A percentile compares a stretch with the other conserved stretches of the same genome.
Conservation (phyloP, 2,888 invertebrate species). For the Eupsilia transversa region DNA sequence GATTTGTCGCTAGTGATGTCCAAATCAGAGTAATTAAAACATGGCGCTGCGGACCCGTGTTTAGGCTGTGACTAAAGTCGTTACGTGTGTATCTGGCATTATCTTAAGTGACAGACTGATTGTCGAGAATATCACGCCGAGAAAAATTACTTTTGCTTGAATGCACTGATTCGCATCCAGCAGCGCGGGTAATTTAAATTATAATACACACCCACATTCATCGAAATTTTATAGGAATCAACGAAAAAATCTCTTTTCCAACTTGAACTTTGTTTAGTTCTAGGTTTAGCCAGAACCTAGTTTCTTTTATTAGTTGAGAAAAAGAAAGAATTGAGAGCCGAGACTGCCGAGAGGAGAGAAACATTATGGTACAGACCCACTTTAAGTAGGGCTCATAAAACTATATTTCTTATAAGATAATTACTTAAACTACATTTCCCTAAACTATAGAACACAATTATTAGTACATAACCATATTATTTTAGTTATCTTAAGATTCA, state of each 20-base stretch:
- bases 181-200: constrained; percentile 22
- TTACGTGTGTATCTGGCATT: background rate
- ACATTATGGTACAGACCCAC: background rate
- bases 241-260: background rate
- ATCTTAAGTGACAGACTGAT: background rate
- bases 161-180: background rate
- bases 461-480: background rate
- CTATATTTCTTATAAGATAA: background rate
- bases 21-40: background rate
- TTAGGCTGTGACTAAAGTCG: constrained; percentile 4
- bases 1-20: background rate
- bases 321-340: background rate
- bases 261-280: background rate
- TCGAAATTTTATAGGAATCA: background rate
- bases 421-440: too few species aligned
- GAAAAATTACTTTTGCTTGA: background rate
- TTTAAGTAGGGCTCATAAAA: background rate
- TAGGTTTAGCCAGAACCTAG: background rate
- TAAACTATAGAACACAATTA: too few species aligned
- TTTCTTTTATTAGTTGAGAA: background rate
- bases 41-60: too few species aligned
- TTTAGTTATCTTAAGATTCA: background rate
- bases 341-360: background rate
- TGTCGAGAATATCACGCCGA: constrained; percentile 31
- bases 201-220: too few species aligned